Evolutionary conservation across 37 sponge, comb jelly and placozoan genomes (phyloP).

Genomic region (Chondrilla cf. caribensis): DNA sequence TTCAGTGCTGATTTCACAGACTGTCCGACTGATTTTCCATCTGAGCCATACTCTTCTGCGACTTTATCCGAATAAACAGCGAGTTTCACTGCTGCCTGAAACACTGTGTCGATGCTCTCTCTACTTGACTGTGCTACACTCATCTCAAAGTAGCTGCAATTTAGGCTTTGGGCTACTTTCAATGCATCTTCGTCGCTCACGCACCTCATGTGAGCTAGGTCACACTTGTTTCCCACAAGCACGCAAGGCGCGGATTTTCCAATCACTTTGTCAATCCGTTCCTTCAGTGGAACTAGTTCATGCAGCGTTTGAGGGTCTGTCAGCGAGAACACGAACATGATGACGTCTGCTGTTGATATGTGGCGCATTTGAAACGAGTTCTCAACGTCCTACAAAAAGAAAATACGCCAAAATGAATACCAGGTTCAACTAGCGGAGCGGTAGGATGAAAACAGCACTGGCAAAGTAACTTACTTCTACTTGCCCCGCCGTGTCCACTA

Average conservation of each 20-base stretch:
- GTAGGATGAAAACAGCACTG: background rate
- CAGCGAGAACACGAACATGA: constrained; percentile 41
- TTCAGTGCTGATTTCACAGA: background rate
- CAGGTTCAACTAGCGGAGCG: background rate
- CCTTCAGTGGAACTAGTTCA: background rate
- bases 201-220: constrained; percentile 25
- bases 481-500: constrained; percentile 58
- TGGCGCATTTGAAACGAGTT: constrained; percentile 15
- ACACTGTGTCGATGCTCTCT: background rate
- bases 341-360: constrained; percentile 13
- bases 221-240: constrained; percentile 46
- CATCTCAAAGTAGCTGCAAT: constrained; percentile 44
- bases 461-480: background rate
- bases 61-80: background rate
- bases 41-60: background rate
- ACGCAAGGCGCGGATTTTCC: background rate
- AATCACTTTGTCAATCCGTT: background rate
- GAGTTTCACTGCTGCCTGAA: background rate
- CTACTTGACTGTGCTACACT: constrained; percentile 26
- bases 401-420: background rate
- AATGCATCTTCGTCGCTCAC: constrained; percentile 19
- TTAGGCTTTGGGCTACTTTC: constrained; percentile 8
- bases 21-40: background rate
- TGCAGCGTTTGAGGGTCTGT: constrained; percentile 20
- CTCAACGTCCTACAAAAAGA: background rate